Evolutionary conservation across 2,888 invertebrate genomes (phyloP).

Genomic region (Macaria liturata): DNA sequence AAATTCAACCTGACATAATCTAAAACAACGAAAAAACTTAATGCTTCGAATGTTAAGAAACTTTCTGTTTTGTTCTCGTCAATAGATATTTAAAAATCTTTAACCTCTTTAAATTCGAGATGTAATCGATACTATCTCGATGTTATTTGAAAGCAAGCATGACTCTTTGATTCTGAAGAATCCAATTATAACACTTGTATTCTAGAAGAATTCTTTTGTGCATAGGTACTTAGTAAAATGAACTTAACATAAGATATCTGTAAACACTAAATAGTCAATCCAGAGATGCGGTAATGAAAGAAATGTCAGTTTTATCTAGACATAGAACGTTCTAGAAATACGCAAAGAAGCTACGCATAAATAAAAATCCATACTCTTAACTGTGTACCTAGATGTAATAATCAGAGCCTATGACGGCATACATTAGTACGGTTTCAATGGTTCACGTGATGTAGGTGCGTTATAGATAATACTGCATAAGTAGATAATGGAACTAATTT

Average conservation of each 20-base stretch:
- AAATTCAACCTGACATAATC: too few species aligned
- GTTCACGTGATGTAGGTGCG: conserved; percentile 43
- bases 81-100: too few species aligned
- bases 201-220: neutral
- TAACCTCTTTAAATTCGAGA: neutral
- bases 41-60: too few species aligned
- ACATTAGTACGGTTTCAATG: conserved; percentile 49
- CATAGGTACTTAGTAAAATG: neutral
- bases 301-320: neutral
- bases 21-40: too few species aligned
- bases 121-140: conserved; percentile 4
- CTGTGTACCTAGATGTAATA: conserved; percentile 39
- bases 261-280: too few species aligned
- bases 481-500: too few species aligned
- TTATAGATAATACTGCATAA: too few species aligned
- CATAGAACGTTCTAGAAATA: conserved; percentile 23
- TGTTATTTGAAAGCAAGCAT: neutral
- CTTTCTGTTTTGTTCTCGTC: too few species aligned
- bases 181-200: conserved; percentile 3
- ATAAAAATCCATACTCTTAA: conserved; percentile 28
- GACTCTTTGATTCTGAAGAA: conserved; percentile 5
- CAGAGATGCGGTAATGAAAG: too few species aligned
- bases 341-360: conserved; percentile 9
- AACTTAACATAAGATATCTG: too few species aligned
- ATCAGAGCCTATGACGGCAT: conserved; percentile 49